Conservation (phyloP, 2,888 invertebrate species). For the Caenorhabditis panamensis region DNA sequence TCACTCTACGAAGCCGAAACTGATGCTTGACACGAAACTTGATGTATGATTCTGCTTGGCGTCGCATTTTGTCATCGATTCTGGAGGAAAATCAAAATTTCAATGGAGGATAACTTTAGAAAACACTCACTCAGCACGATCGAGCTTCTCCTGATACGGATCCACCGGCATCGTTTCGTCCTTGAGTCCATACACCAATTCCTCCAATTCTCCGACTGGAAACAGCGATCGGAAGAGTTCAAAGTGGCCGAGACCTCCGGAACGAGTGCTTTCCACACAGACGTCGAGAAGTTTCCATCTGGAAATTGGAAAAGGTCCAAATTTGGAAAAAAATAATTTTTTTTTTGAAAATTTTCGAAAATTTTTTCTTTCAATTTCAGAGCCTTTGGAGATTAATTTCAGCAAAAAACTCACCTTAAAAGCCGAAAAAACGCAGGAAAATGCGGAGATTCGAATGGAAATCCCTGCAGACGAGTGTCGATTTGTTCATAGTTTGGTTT, state of each 20-base stretch:
- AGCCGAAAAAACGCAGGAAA: conserved; percentile 53
- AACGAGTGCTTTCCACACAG: conserved; percentile 7
- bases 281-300: conserved; percentile 53
- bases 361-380: too few relatives aligned
- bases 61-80: conserved; percentile 23
- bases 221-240: conserved; percentile 16
- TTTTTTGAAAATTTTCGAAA: background rate
- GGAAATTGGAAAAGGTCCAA: background rate
- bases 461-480: background rate
- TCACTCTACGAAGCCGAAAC: conserved; percentile 23
- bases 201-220: conserved; percentile 1
- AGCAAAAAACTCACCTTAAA: conserved; percentile 33
- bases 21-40: background rate
- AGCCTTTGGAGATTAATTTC: too few relatives aligned
- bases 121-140: background rate
- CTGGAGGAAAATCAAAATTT: conserved; percentile 3
- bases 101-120: background rate
- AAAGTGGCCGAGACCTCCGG: conserved; percentile 19
- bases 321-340: too few relatives aligned
- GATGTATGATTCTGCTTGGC: conserved; percentile 7
- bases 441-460: conserved; percentile 8
- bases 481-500: background rate
- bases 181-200: conserved; percentile 6
- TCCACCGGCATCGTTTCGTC: background rate
- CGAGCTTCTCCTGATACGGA: conserved; percentile 5